Base-by-base conservation (phyloP, 2,888 invertebrate genomes). In the Noctua janthina region DNA sequence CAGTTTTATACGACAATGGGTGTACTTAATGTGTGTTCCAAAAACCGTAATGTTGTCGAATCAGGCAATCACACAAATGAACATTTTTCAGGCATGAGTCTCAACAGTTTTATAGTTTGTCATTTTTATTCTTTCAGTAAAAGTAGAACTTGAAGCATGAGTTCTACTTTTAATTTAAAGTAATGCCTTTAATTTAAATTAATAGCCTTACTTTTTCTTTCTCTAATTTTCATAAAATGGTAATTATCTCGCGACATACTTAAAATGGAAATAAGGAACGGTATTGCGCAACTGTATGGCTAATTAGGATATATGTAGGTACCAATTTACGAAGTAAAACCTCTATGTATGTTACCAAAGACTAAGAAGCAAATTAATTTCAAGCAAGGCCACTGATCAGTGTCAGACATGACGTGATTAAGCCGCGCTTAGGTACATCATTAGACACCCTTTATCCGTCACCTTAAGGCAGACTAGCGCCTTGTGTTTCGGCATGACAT, bases 301-400 rank as follows among this genome's bases (percentile, higher is more conserved):
- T 62, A 54, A 76, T 67, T 76, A 76, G 7, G 20, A 46, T 39
- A 0, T 29, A 39, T 54, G 1, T 72, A 72, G 15, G 15, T 17
- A n/a, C 17, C 4, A 46, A 46, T 66, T 49, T 64, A 43, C 23
- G 20, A 70, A 5, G 1, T 17, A 17, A 39, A 46, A 39, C 17
- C 43, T 4, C 17, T 56, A 46, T 75, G 20, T 56, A 77, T 35
- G 23, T 70, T 64, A n/a, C 54, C 43, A 23, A 78, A 76, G 77
- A 62, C 62, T 74, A 70, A 72, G 75, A 46, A 76, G 76, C 64
- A 74, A 87, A 89, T 84, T 84, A 82, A 84, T 84, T 79, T 74
- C 62, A 77, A 68, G 68, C 43, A 69, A 80, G 82, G 69, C 76
- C 35, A 66, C 59, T 78, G 76, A 82, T 82, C 75, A 77, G 78